These are phyloP conservation scores for Geodia barretti DNA, from an alignment of 37 sponge, comb jelly and placozoan species.

Conservation along the genomic window DNA sequence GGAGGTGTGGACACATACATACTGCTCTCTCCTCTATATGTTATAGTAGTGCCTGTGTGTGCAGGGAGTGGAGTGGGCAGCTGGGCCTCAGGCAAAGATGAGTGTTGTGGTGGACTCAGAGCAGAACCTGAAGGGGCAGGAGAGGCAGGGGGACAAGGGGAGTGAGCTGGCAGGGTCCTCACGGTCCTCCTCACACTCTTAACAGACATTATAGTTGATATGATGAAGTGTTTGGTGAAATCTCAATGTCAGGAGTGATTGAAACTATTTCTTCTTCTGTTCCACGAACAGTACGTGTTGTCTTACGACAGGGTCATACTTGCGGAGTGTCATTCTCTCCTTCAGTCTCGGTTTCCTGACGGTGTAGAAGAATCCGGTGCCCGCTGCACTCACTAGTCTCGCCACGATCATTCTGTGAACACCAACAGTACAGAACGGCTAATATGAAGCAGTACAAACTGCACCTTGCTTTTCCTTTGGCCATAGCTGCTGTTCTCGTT, in stretches of 20 bases:
- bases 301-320: constrained; percentile 87
- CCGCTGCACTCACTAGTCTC: constrained; percentile 86
- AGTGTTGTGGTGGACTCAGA: constrained; percentile 51
- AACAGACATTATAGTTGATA: too few species aligned
- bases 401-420: constrained; percentile 60
- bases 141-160: constrained; percentile 30
- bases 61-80: constrained; percentile 36
- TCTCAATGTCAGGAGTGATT: too few species aligned
- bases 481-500: constrained; percentile 21
- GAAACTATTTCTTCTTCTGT: constrained; percentile 47
- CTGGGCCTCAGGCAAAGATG: constrained; percentile 35
- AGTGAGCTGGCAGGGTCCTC: not conserved
- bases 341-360: constrained; percentile 58
- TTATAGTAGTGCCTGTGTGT: not conserved
- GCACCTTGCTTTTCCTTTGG: constrained; percentile 68
- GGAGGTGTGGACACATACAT: constrained; percentile 2
- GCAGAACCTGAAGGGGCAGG: constrained; percentile 38
- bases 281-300: constrained; percentile 89
- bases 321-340: constrained; percentile 78
- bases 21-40: not conserved
- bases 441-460: not conserved
- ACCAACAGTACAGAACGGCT: not conserved
- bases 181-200: too few species aligned
- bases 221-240: too few species aligned
- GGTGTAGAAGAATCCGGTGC: constrained; percentile 89